Evolutionary conservation across 2,888 invertebrate genomes (phyloP).

Genomic region (Cordilura impudica): DNA sequence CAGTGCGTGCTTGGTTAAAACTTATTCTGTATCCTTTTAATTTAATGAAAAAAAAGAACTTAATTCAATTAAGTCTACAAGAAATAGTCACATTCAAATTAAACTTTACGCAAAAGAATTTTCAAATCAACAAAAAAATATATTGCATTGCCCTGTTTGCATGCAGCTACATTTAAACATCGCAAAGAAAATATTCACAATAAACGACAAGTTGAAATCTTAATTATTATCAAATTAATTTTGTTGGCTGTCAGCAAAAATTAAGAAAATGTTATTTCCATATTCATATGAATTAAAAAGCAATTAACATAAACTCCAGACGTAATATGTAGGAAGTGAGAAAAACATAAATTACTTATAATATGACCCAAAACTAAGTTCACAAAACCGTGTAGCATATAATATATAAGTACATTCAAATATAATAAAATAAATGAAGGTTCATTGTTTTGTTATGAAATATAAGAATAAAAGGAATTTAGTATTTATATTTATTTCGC

Average conservation of each 20-base stretch:
- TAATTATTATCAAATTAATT: conserved; percentile 78
- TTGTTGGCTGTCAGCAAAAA: conserved; percentile 76
- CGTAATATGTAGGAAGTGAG: conserved; percentile 62
- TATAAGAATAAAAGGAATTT: no score
- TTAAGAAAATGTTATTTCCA: conserved; percentile 67
- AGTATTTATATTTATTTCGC: no score
- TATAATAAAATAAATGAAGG: no score
- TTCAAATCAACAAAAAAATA: no score
- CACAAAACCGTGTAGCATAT: neutral
- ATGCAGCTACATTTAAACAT: neutral
- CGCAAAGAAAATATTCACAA: conserved; percentile 70
- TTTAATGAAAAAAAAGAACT: no score
- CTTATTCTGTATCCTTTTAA: no score
- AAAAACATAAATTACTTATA: conserved; percentile 47
- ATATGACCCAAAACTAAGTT: conserved; percentile 52
- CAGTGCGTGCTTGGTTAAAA: no score
- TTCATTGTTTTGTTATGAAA: no score
- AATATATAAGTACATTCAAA: neutral
- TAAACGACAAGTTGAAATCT: conserved; percentile 76
- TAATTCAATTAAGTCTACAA: no score
- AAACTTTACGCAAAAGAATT: no score
- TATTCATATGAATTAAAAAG: conserved; percentile 41
- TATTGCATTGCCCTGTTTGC: no score
- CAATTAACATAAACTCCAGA: conserved; percentile 34
- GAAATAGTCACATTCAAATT: no score